phyloP scores from a whole-genome alignment of 1,140 invertebrate species.

The Aphidius ervi region DNA sequence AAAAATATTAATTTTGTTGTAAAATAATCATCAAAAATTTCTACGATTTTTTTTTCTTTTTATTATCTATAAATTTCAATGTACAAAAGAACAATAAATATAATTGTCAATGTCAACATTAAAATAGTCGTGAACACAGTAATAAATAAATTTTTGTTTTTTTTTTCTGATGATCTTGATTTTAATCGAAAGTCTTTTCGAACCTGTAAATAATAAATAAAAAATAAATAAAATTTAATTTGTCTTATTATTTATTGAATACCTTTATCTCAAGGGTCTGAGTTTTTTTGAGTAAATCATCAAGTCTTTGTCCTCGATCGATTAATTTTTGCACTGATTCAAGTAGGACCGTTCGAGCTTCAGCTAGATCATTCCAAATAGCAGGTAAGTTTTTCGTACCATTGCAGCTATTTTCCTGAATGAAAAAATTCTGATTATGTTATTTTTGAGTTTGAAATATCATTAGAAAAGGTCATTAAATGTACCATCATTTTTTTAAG shows the following conservation, averaged over 20 bases:
- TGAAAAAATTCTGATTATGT: background rate
- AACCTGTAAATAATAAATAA: background rate
- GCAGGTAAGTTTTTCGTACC: slow-evolving; percentile 29
- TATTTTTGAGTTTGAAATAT: slow-evolving; percentile 3
- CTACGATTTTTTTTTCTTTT: too few relatives aligned
- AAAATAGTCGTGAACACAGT: background rate
- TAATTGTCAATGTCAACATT: background rate
- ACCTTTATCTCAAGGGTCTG: slow-evolving; percentile 39
- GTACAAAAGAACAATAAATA: slow-evolving; percentile 3
- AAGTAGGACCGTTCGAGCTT: slow-evolving; percentile 34
- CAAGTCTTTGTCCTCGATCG: slow-evolving; percentile 38
- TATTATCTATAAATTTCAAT: background rate
- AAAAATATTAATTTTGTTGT: too few relatives aligned
- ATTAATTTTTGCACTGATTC: slow-evolving; percentile 37
- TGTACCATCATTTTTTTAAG: slow-evolving; percentile 35
- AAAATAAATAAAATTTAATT: background rate
- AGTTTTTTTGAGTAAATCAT: slow-evolving; percentile 38
- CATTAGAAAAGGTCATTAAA: background rate
- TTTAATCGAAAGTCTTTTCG: slow-evolving; percentile 5
- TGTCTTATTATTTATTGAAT: background rate
- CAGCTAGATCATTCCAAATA: slow-evolving; percentile 31
- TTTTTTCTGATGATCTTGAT: background rate
- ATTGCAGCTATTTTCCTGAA: slow-evolving; percentile 22
- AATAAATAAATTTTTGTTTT: slow-evolving; percentile 1
- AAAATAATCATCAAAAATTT: too few relatives aligned